Evolutionary conservation across 2,113 vertebrate species (phyloP).

Genomic region (Psittacula cyanocephala): DNA sequence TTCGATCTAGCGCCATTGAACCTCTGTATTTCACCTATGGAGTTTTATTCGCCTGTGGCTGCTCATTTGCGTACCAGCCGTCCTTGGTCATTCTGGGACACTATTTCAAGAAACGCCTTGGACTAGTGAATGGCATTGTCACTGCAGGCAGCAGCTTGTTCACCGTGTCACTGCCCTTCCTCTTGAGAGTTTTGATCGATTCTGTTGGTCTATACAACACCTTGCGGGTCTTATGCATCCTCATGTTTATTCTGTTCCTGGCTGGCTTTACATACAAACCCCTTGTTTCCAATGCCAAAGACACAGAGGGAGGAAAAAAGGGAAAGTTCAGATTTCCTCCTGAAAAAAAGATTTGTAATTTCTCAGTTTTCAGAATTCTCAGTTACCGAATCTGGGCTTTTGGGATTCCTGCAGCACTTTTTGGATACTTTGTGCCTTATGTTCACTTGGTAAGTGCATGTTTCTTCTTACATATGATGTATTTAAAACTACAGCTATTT

Average conservation of each 20-base stretch:
- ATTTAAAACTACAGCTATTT: neutral
- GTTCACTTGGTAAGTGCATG: slow-evolving; percentile 90
- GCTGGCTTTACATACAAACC: slow-evolving; percentile 91
- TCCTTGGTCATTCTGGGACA: slow-evolving; percentile 95
- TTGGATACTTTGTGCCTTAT: slow-evolving; percentile 98
- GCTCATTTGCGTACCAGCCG: slow-evolving; percentile 96
- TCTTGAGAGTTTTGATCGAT: slow-evolving; percentile 75
- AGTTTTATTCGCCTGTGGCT: slow-evolving; percentile 92
- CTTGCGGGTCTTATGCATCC: slow-evolving; percentile 82
- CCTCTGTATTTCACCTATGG: slow-evolving; percentile 95
- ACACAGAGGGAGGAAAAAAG: slow-evolving; percentile 60
- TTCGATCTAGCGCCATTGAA: slow-evolving; percentile 81
- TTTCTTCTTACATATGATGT: neutral
- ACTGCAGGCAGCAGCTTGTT: slow-evolving; percentile 95
- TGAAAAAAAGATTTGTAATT: slow-evolving; percentile 81
- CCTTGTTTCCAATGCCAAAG: slow-evolving; percentile 65
- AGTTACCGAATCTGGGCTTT: slow-evolving; percentile 94
- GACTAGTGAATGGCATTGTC: slow-evolving; percentile 95
- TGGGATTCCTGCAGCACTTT: slow-evolving; percentile 91
- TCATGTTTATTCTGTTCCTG: slow-evolving; percentile 90
- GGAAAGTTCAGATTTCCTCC: slow-evolving; percentile 62
- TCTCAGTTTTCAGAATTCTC: slow-evolving; percentile 88
- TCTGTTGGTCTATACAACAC: slow-evolving; percentile 77
- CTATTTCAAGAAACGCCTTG: slow-evolving; percentile 95
- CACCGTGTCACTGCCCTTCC: slow-evolving; percentile 87